These are phyloP conservation scores for Notoglanidium macrostoma DNA, from an alignment of 2,797 vertebrate genomes.

Conservation along the genomic window DNA sequence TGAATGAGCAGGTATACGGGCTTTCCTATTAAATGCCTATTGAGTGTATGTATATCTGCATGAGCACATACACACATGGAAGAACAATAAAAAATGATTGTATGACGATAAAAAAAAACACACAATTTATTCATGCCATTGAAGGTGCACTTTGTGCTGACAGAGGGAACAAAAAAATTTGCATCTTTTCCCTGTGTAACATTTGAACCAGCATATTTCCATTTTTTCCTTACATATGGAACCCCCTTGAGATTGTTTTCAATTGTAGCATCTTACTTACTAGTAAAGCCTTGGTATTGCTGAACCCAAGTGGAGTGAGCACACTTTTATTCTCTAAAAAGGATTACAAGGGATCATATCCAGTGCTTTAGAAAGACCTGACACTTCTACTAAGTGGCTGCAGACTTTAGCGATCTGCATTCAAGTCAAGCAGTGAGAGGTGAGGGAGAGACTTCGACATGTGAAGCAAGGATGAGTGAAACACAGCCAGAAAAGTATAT, in stretches of 20 bases:
- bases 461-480: conserved; percentile 1
- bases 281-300: neutral
- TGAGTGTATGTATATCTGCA: neutral
- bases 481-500: neutral
- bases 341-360: conserved; percentile 32
- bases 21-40: neutral
- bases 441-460: neutral
- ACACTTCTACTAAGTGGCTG: neutral
- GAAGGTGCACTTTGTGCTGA: neutral
- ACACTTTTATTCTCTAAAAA: conserved; percentile 5
- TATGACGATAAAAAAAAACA: neutral
- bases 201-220: neutral
- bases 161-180: neutral
- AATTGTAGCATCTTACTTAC: neutral
- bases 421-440: neutral
- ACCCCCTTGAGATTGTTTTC: neutral
- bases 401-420: conserved; percentile 4
- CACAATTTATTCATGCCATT: neutral
- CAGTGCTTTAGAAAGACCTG: conserved; percentile 17
- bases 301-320: neutral
- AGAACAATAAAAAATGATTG: neutral
- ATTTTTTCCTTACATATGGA: conserved; percentile 2
- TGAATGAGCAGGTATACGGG: neutral
- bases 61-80: neutral
- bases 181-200: neutral